These are phyloP conservation scores for Volucella inflata DNA, from an alignment of 2,888 invertebrate species.

Conservation along the genomic window DNA sequence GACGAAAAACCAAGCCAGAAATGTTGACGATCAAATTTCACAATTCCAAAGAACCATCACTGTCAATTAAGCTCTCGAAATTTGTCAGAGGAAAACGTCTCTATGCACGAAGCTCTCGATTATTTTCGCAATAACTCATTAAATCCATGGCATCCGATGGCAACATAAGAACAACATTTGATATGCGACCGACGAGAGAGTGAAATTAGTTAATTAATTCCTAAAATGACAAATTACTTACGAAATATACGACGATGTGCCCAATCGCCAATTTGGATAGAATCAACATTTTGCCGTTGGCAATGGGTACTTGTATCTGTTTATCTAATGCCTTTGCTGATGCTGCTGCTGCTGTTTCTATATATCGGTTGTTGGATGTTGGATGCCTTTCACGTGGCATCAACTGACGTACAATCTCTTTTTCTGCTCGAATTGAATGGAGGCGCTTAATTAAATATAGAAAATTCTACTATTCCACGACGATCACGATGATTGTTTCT, in stretches of 20 bases:
- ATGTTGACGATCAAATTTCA: conserved; percentile 20
- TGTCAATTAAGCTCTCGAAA: conserved; percentile 14
- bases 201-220: conserved; percentile 54
- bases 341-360: too few species aligned
- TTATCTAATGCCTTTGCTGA: too few species aligned
- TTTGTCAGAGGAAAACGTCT: conserved; percentile 8
- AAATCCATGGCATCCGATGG: neutral
- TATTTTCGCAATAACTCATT: conserved; percentile 35
- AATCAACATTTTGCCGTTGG: conserved; percentile 8
- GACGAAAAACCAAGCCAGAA: conserved; percentile 13
- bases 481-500: conserved; percentile 46
- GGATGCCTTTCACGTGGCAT: conserved; percentile 51
- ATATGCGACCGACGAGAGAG: conserved; percentile 1
- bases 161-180: conserved; percentile 11
- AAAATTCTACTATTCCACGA: conserved; percentile 65
- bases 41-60: conserved; percentile 20
- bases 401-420: conserved; percentile 47
- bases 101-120: conserved; percentile 29
- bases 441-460: conserved; percentile 63
- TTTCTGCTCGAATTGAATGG: conserved; percentile 3
- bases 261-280: conserved; percentile 37
- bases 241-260: conserved; percentile 47
- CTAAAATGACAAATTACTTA: conserved; percentile 64
- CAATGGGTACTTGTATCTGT: too few species aligned
- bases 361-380: too few species aligned